Evolutionary conservation across 2,113 vertebrate species (phyloP).

Genomic region (Poecile atricapillus): DNA sequence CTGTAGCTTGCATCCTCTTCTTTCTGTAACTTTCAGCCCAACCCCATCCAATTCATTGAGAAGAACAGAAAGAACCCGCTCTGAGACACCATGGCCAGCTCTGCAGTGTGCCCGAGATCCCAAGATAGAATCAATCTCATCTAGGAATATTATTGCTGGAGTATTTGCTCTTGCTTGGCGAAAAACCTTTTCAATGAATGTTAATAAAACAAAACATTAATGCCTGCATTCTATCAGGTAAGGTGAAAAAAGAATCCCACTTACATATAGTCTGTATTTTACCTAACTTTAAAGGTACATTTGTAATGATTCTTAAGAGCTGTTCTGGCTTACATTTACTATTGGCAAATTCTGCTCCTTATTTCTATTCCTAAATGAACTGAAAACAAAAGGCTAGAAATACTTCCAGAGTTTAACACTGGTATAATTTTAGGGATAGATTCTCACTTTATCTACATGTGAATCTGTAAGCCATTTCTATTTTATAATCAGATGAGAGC

Average conservation of each 20-base stretch:
- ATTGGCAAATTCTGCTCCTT: background rate
- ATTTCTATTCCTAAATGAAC: background rate
- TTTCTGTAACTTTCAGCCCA: conserved; percentile 83
- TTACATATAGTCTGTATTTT: background rate
- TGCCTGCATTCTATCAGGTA: background rate
- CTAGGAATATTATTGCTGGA: conserved; percentile 92
- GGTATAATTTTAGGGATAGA: background rate
- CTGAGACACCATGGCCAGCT: conserved; percentile 75
- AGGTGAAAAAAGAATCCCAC: background rate
- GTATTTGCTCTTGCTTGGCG: conserved; percentile 87
- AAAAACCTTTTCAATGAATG: conserved; percentile 79
- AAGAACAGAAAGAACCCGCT: conserved; percentile 88
- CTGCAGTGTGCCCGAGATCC: conserved; percentile 77
- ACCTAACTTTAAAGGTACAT: background rate
- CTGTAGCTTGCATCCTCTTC: conserved; percentile 74
- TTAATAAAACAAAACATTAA: background rate
- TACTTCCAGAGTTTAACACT: background rate
- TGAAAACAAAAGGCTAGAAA: background rate
- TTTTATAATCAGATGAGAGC: background rate
- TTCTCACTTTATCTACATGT: background rate
- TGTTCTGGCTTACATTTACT: background rate
- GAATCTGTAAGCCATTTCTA: background rate
- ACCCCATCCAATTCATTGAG: conserved; percentile 95
- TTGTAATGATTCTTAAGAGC: background rate
- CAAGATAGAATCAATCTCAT: conserved; percentile 93